Conservation (phyloP, 2,113 vertebrate genomes). For the Limanda limanda region DNA sequence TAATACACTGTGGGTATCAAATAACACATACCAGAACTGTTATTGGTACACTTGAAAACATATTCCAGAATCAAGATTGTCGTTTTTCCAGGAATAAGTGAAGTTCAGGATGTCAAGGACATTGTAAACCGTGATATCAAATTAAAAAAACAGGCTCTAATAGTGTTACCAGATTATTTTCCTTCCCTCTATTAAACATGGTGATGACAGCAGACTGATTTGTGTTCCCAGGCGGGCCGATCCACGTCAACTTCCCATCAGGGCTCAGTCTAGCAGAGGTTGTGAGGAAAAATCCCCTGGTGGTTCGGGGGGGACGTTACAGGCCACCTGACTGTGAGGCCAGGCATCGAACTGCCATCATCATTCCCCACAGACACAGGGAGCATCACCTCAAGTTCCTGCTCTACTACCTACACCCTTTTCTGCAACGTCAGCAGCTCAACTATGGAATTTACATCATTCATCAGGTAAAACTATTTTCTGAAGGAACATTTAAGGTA, state of each 20-base stretch:
- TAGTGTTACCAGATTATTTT: conserved; percentile 21
- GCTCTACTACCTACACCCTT: conserved; percentile 86
- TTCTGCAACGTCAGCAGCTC: conserved; percentile 86
- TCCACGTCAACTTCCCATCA: conserved; percentile 82
- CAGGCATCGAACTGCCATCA: conserved; percentile 80
- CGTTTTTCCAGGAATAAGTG: too few relatives aligned
- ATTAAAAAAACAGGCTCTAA: conserved; percentile 1
- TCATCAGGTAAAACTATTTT: conserved; percentile 80
- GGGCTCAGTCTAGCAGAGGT: conserved; percentile 78
- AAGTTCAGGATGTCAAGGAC: not conserved
- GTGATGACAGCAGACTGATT: not conserved
- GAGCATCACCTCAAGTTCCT: conserved; percentile 84
- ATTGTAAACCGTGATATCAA: not conserved
- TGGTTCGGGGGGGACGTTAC: conserved; percentile 83
- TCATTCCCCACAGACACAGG: conserved; percentile 85
- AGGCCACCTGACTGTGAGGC: conserved; percentile 83
- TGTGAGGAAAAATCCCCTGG: conserved; percentile 80
- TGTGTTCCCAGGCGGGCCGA: conserved; percentile 77
- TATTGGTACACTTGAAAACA: not conserved
- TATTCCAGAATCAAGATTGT: too few relatives aligned
- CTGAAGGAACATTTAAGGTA: not conserved
- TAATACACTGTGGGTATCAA: too few relatives aligned
- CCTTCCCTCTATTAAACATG: not conserved
- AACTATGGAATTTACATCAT: conserved; percentile 85
- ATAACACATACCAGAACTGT: not conserved